Conservation (phyloP, 2,113 vertebrate genomes). For the Scortum barcoo region DNA sequence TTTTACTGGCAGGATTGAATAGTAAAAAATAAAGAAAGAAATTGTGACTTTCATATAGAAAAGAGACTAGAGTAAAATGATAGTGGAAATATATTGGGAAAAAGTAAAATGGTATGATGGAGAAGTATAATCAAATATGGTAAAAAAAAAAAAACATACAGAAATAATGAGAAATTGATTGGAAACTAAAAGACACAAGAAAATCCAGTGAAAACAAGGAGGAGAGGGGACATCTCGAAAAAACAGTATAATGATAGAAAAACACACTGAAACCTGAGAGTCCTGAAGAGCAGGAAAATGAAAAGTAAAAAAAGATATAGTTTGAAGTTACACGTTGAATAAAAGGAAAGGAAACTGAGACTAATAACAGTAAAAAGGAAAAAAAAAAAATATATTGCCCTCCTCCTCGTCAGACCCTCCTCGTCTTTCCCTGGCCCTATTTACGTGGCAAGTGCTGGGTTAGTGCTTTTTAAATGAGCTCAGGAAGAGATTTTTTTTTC, state of each 20-base stretch:
- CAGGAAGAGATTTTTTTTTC: constrained; percentile 22
- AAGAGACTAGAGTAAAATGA: constrained; percentile 7
- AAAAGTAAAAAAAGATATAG: background rate
- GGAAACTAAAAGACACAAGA: background rate
- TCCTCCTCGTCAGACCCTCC: background rate
- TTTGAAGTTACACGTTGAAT: background rate
- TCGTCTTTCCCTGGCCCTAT: background rate
- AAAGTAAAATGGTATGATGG: background rate
- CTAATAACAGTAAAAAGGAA: background rate
- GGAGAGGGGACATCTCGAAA: background rate
- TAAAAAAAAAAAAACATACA: constrained; percentile 12
- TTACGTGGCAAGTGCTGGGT: constrained; percentile 1
- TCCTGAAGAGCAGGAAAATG: background rate
- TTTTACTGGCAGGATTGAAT: constrained; percentile 59
- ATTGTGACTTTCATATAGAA: constrained; percentile 27
- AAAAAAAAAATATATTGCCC: background rate
- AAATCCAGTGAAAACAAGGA: background rate
- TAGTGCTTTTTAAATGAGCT: constrained; percentile 50
- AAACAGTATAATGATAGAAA: background rate
- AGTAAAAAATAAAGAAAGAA: constrained; percentile 28
- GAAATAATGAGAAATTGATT: constrained; percentile 23
- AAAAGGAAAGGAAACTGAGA: background rate
- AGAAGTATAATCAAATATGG: background rate
- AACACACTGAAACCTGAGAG: background rate
- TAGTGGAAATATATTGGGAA: constrained; percentile 11